These are phyloP conservation scores for Bagarius yarrelli DNA, from an alignment of 2,113 vertebrate species.

Conservation along the genomic window DNA sequence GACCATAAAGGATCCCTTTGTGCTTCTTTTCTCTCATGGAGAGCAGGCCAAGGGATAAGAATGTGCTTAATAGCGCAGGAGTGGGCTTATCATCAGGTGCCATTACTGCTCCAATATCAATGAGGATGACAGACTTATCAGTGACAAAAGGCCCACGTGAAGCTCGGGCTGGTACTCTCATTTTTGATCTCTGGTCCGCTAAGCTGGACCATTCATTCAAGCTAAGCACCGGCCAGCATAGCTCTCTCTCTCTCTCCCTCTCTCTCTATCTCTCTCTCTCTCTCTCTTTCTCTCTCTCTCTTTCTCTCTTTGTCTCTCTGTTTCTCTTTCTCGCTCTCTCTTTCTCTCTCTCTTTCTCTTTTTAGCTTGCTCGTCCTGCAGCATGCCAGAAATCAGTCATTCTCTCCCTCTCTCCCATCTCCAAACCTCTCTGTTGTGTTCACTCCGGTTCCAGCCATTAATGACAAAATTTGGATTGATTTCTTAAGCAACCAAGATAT, in stretches of 20 bases:
- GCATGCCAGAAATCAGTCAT: conserved; percentile 81
- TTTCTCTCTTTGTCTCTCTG: conserved; percentile 71
- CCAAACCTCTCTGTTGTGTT: conserved; percentile 62
- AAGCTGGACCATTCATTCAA: conserved; percentile 81
- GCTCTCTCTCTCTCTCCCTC: conserved; percentile 70
- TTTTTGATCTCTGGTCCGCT: conserved; percentile 87
- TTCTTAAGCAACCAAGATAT: conserved; percentile 71
- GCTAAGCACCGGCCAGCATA: conserved; percentile 75
- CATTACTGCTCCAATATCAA: conserved; percentile 90
- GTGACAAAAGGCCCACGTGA: conserved; percentile 82
- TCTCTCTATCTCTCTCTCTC: conserved; percentile 40
- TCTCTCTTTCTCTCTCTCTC: conserved; percentile 48
- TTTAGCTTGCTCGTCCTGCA: conserved; percentile 37
- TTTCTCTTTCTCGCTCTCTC: conserved; percentile 63
- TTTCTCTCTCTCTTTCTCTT: conserved; percentile 72
- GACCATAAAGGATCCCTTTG: conserved; percentile 75
- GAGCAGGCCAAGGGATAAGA: conserved; percentile 83
- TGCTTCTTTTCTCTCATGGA: conserved; percentile 70
- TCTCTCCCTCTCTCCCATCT: conserved; percentile 42
- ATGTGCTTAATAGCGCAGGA: conserved; percentile 89
- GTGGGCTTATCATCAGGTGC: conserved; percentile 87
- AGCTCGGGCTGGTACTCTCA: conserved; percentile 71
- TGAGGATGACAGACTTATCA: conserved; percentile 93
- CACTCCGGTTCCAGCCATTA: conserved; percentile 69
- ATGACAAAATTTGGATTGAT: conserved; percentile 77